These are phyloP conservation scores for Chaetogeoica ovagalla DNA, from an alignment of 2,888 invertebrate species.

Conservation along the genomic window DNA sequence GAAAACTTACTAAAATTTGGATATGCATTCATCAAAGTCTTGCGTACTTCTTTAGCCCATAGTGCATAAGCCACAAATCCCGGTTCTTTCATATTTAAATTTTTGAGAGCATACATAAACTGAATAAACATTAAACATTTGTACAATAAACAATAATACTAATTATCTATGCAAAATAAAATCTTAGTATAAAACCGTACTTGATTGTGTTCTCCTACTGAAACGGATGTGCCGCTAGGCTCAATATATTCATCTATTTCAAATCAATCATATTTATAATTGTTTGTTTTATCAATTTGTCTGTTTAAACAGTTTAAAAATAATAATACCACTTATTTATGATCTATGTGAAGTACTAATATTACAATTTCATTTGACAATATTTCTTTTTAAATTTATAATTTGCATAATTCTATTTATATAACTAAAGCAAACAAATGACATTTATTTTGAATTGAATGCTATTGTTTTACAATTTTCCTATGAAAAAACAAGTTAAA, in stretches of 20 bases:
- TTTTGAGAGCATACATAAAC: constrained; percentile 49
- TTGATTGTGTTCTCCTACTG: constrained; percentile 42
- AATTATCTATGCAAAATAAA: not conserved
- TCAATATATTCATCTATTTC: constrained; percentile 30
- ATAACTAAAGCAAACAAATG: too few species aligned
- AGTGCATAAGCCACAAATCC: constrained; percentile 87
- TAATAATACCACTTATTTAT: not conserved
- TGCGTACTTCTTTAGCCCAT: constrained; percentile 83
- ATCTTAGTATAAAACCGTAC: constrained; percentile 1
- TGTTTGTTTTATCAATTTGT: not conserved
- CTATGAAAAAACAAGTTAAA: not conserved
- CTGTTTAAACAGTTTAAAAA: not conserved
- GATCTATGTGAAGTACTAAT: not conserved
- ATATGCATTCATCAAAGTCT: constrained; percentile 71
- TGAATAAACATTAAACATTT: constrained; percentile 4
- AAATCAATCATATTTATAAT: not conserved
- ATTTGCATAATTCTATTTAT: not conserved
- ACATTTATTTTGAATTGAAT: too few species aligned
- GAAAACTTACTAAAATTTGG: constrained; percentile 70
- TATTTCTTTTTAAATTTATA: not conserved
- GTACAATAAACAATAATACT: not conserved
- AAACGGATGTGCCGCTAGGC: constrained; percentile 38
- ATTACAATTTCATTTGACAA: not conserved
- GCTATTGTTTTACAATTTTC: not conserved
- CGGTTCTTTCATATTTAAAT: constrained; percentile 64